phyloP scores from a whole-genome alignment of 2,113 vertebrate genomes.

The Melanerpes formicivorus region DNA sequence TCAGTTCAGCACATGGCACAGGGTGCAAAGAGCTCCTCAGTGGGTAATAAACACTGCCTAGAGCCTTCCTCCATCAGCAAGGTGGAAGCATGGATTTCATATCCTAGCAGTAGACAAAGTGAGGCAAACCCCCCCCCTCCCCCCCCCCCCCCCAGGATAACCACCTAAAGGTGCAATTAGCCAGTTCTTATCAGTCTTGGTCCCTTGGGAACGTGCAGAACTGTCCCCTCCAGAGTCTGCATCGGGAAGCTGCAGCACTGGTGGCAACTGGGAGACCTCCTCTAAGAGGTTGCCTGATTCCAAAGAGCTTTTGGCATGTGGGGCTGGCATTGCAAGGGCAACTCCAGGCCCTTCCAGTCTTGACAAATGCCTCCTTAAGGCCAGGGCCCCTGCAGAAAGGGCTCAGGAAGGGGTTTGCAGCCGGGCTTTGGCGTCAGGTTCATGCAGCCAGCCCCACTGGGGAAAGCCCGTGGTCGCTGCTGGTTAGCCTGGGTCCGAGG shows the following conservation, averaged over 20 bases:
- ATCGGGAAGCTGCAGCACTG: neutral
- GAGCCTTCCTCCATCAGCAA: neutral
- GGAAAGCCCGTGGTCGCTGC: neutral
- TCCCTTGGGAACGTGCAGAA: neutral
- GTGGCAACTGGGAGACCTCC: neutral
- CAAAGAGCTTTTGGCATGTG: neutral
- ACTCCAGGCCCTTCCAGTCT: neutral
- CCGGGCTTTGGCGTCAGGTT: neutral
- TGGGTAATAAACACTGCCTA: rapidly evolving
- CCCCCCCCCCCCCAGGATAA: neutral
- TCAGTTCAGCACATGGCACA: rapidly evolving
- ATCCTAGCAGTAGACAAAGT: too few species aligned
- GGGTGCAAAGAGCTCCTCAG: neutral
- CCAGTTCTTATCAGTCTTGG: rapidly evolving
- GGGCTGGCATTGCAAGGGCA: neutral
- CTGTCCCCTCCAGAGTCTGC: neutral
- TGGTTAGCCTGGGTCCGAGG: neutral
- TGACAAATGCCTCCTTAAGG: neutral
- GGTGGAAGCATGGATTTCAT: neutral
- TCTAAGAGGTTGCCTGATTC: neutral
- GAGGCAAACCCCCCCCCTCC: neutral
- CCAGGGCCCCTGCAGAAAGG: neutral
- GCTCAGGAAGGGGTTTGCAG: neutral
- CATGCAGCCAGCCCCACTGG: rapidly evolving
- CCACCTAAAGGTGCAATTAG: neutral